Conservation (phyloP, 2,113 vertebrate genomes). For the Thunnus thynnus region DNA sequence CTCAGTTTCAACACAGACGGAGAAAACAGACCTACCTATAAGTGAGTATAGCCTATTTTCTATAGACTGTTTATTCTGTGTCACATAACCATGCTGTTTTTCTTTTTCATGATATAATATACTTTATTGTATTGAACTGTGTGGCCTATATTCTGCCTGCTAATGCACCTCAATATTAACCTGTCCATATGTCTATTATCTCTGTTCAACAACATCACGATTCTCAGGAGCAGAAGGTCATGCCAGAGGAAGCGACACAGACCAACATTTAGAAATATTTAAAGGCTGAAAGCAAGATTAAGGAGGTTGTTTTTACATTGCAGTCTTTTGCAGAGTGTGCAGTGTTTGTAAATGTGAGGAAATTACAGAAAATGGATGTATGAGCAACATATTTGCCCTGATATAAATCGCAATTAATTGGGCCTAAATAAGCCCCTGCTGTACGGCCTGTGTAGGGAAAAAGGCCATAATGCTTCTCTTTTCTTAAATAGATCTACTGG, state of each 20-base stretch:
- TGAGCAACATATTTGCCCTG: neutral
- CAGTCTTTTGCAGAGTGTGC: neutral
- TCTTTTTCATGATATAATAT: too few species aligned
- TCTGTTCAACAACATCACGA: neutral
- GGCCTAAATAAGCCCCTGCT: too few species aligned
- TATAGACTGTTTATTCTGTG: neutral
- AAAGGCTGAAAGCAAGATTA: neutral
- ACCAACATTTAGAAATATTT: neutral
- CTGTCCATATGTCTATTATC: neutral
- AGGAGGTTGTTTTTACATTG: neutral
- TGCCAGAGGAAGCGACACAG: neutral
- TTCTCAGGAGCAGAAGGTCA: neutral
- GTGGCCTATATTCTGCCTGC: too few species aligned
- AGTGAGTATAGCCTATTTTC: slow-evolving; percentile 42
- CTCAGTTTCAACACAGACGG: slow-evolving; percentile 45
- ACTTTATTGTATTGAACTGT: neutral
- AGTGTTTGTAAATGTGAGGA: neutral
- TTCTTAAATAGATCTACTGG: too few species aligned
- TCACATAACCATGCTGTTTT: too few species aligned
- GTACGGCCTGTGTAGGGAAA: neutral
- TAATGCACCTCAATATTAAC: neutral
- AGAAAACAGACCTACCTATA: slow-evolving; percentile 31
- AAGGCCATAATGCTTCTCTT: too few species aligned
- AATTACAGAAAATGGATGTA: neutral
- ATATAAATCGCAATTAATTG: neutral